Evolutionary conservation across 2,113 vertebrate genomes (phyloP), one percentile per base, ranked within the genome.

Genomic region (Polypterus senegalus): DNA sequence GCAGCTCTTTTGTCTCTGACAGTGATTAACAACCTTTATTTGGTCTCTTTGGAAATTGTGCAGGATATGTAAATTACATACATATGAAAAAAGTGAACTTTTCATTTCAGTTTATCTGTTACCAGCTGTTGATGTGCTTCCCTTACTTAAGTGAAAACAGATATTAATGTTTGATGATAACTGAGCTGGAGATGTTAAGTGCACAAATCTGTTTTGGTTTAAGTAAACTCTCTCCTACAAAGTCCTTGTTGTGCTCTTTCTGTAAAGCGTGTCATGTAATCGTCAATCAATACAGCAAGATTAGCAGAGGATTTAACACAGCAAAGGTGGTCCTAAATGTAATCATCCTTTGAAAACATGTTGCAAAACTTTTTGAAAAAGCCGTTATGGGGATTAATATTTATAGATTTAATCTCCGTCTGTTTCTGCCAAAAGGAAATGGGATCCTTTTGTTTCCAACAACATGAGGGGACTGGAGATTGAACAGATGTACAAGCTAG

Each of bases 271-370:
- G 73, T 72, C 66, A 27, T 76, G 70, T 74, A 77, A 80, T 76
- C 74, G 70, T 68, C 74, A 69, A 83, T 86, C 82, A 79, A 81
- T 83, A 77, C 64, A 66, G 66, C 65, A 61, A 79, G 76, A 81
- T 85, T 86, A 84, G 65, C 64, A 71, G 66, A 65, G 74, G 76
- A 76, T 83, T 84, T 79, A 67, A 67, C 70, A 71, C 76, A 71
- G 75, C 75, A 82, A 80, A 83, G 79, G 76, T 81, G 71, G 71
- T 72, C 77, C 66, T 70, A 73, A 75, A 67, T 68, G 69, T 80
- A 83, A 85, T 83, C 70, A 69, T 68, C 70, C 70, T 61, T 60
- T 66, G 10, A 55, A 55, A 55, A 55, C 54, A 55, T 55, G 54
- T 27, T 55, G 9, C 54, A 55, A 55, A 27, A 55, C 54, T 55